phyloP scores from a whole-genome alignment of 2,888 invertebrate genomes.

The Oligia latruncula region DNA sequence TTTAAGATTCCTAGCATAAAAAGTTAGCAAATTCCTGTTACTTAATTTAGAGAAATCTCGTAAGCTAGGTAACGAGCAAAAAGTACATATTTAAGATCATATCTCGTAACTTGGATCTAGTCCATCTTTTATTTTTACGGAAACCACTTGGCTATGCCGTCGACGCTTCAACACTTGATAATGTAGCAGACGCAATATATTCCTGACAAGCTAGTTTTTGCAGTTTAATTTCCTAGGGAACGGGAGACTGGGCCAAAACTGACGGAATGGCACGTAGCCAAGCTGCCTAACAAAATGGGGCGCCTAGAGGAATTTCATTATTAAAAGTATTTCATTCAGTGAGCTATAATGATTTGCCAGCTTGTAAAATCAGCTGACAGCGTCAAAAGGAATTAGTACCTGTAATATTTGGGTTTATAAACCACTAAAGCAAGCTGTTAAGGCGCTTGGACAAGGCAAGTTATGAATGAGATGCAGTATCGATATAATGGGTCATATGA shows the following conservation, averaged over 20 bases:
- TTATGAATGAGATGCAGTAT: conserved; percentile 1
- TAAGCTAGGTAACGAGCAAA: neutral
- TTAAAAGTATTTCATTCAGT: conserved; percentile 80
- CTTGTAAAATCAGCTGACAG: conserved; percentile 53
- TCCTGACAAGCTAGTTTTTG: conserved; percentile 66
- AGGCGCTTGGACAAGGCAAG: neutral
- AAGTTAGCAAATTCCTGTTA: neutral
- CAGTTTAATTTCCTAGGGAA: conserved; percentile 69
- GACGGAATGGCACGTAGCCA: conserved; percentile 82
- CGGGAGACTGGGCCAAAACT: conserved; percentile 73
- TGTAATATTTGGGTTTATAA: conserved; percentile 50
- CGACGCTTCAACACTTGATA: conserved; percentile 50
- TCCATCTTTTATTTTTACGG: conserved; percentile 48
- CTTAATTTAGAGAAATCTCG: neutral
- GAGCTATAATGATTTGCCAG: conserved; percentile 56
- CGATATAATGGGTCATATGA: neutral
- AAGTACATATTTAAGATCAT: neutral
- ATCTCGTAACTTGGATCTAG: conserved; percentile 39
- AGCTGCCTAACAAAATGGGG: conserved; percentile 77
- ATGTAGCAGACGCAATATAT: conserved; percentile 61
- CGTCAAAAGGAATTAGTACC: conserved; percentile 51
- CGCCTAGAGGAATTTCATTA: conserved; percentile 83
- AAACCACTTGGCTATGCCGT: conserved; percentile 47
- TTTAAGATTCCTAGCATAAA: neutral
- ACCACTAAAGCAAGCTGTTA: conserved; percentile 6